Conservation (phyloP, 2,888 invertebrate genomes). For the Ormyrus labotus region DNA sequence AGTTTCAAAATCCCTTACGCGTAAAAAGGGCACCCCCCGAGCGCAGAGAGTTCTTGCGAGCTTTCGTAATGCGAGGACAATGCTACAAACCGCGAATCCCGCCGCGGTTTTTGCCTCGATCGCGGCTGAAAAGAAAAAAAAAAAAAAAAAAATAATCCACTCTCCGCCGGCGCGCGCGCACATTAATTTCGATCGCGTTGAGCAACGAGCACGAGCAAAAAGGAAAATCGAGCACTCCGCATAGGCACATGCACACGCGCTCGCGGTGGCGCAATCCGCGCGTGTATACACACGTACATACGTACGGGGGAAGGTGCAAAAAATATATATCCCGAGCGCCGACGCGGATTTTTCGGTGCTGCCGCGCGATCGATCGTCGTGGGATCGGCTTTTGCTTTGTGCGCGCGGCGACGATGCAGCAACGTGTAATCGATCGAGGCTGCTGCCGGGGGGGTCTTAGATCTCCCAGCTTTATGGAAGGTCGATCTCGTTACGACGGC, state of each 20-base stretch:
- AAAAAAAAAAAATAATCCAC: background rate
- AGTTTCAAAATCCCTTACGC: constrained; percentile 21
- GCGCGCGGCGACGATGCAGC: background rate
- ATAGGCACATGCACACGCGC: background rate
- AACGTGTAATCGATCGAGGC: background rate
- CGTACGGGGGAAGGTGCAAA: background rate
- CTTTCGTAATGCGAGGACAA: constrained; percentile 21
- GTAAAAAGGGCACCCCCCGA: constrained; percentile 21
- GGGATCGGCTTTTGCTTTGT: constrained; percentile 12
- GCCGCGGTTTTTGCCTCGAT: constrained; percentile 1
- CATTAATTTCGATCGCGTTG: constrained; percentile 7
- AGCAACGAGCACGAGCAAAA: constrained; percentile 16
- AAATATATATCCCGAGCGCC: constrained; percentile 8
- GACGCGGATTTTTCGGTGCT: constrained; percentile 28
- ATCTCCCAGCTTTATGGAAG: background rate
- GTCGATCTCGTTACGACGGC: background rate
- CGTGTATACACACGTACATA: too few species aligned
- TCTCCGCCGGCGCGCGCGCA: background rate
- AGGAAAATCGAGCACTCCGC: constrained; percentile 14
- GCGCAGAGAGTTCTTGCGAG: constrained; percentile 1
- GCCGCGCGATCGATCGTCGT: constrained; percentile 14
- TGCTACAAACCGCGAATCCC: constrained; percentile 21
- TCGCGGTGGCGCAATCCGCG: constrained; percentile 10
- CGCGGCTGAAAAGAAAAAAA: constrained; percentile 2
- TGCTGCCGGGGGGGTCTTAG: too few species aligned